phyloP scores from a whole-genome alignment of 2,113 vertebrate species.

The Osmerus eperlanus region DNA sequence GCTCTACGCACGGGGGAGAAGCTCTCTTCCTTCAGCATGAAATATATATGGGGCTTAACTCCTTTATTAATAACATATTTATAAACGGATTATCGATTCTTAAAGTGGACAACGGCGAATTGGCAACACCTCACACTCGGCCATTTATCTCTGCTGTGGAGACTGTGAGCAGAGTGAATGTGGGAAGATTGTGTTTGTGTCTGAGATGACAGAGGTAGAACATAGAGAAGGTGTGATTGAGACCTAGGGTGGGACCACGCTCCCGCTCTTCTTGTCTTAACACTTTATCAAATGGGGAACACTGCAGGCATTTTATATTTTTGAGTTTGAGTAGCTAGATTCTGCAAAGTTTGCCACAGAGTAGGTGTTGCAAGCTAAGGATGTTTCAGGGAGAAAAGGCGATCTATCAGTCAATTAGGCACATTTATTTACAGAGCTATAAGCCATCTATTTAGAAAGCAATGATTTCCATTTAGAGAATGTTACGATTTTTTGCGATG shows the following conservation, averaged over 20 bases:
- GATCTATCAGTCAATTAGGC: too few relatives aligned
- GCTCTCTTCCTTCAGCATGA: slow-evolving; percentile 64
- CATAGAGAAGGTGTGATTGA: background rate
- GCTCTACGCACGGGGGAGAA: slow-evolving; percentile 52
- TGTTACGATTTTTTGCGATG: too few relatives aligned
- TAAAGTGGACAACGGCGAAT: slow-evolving; percentile 26
- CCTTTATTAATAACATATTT: slow-evolving; percentile 74
- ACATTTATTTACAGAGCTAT: too few relatives aligned
- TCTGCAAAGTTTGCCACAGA: too few relatives aligned
- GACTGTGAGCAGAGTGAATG: slow-evolving; percentile 8
- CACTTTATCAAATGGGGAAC: too few relatives aligned
- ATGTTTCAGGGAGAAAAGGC: too few relatives aligned
- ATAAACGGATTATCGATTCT: slow-evolving; percentile 70
- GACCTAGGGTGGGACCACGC: background rate
- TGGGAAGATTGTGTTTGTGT: slow-evolving; percentile 1
- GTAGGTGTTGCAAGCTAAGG: too few relatives aligned
- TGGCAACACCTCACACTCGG: slow-evolving; percentile 40
- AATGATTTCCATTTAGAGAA: too few relatives aligned
- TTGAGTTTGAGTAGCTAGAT: too few relatives aligned
- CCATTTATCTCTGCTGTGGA: slow-evolving; percentile 41
- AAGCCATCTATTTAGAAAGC: too few relatives aligned
- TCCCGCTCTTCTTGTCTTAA: too few relatives aligned
- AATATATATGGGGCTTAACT: slow-evolving; percentile 73
- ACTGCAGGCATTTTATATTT: too few relatives aligned
- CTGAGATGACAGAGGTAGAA: slow-evolving; percentile 14